Percentiles rank a stretch among this genome's conserved stretches.
Conservation (phyloP, 2,113 vertebrate genomes). For the Oncorhynchus clarkii region DNA sequence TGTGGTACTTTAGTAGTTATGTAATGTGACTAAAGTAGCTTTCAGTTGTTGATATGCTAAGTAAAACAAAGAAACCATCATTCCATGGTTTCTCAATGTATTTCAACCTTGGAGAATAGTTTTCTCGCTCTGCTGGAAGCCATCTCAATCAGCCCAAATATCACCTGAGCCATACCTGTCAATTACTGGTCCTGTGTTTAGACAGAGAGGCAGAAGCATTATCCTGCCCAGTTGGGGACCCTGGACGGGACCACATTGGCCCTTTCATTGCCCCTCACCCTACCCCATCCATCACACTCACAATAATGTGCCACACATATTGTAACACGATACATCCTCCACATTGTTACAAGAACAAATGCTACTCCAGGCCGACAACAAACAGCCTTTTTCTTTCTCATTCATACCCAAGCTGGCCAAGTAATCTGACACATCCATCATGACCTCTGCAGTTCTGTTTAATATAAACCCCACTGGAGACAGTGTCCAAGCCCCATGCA, state of each 20-base stretch:
- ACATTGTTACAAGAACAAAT: neutral
- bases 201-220: conserved; percentile 15
- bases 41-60: neutral
- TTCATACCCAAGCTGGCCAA: neutral
- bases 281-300: conserved; percentile 19
- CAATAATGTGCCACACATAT: neutral
- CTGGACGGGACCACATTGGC: conserved; percentile 10
- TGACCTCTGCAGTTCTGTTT: neutral
- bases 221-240: conserved; percentile 6
- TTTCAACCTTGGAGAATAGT: neutral
- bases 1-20: no score
- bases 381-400: neutral
- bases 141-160: conserved; percentile 2
- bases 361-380: neutral
- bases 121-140: neutral
- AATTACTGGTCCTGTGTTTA: conserved; percentile 25
- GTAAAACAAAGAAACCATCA: neutral
- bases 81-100: neutral
- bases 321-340: neutral
- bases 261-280: conserved; percentile 22
- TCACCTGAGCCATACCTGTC: conserved; percentile 19
- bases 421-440: neutral
- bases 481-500: neutral
- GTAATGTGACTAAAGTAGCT: no score
- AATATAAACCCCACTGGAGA: neutral